Evolutionary conservation across 2,113 vertebrate genomes (phyloP), one percentile per base, ranked within the genome.

Genomic region (Nicator chloris): DNA sequence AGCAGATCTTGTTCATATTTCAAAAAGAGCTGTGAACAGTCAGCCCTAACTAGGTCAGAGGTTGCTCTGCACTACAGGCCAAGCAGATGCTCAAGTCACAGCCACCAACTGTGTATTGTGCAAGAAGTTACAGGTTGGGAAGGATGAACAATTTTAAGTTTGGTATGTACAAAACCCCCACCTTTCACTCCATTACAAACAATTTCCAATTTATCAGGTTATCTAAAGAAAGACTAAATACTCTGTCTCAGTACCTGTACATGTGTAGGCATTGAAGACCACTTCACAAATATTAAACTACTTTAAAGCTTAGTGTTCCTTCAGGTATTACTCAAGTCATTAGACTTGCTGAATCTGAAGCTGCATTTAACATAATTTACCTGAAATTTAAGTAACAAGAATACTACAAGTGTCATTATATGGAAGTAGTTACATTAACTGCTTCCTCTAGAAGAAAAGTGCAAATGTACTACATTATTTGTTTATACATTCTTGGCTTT

Each of bases 261-360:
- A 7, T 7, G 30, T 5, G 6, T 10, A 87, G 59, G 35, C 69
- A 85, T 0, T 56, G 33, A 90, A 87, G 33, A 66, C 27, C 10
- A 17, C 45, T 85, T 95, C 31, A 54, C 22, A 83, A 80, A 50
- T 7, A 75, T 22, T 12, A 40, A 83, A 75, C 30, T 73, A 71
- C 44, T 80, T 73, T 28, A 87, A 96, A 92, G 76, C 54, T 86
- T 91, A 94, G 73, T 86, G 59, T 92, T 91, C 37, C 56, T 83
- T 70, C 63, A 63, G 51, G 24, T 93, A 40, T 45, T 72, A 42
- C 44, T 82, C 49, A 88, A 23, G 51, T 75, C 30, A 40, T 56
- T 31, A 60, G 33, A 66, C 53, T 23, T 70, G 28, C 65, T 79
- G 40, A 89, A 86, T 37, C 39, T 69, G 28, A 83, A 83, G 26